A percentile compares a stretch with the other conserved stretches of the same genome.
phyloP scores from a whole-genome alignment of 2,113 vertebrate species.

The Mus spicilegus region DNA sequence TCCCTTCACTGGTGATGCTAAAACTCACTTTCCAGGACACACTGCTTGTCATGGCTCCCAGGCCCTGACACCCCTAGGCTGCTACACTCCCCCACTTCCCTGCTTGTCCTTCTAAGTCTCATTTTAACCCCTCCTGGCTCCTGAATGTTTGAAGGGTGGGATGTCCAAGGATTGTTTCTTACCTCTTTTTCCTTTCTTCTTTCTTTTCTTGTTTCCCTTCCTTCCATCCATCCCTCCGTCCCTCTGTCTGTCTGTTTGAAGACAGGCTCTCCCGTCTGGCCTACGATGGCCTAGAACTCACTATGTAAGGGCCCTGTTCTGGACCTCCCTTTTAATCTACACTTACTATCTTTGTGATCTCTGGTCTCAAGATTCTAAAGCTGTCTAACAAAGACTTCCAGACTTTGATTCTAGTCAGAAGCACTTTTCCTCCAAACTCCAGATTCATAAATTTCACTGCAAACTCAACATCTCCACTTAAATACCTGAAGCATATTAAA shows the following conservation, averaged over 20 bases:
- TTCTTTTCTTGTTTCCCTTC: background rate
- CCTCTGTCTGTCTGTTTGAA: background rate
- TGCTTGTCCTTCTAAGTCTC: background rate
- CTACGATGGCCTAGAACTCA: background rate
- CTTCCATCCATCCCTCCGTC: too few species aligned
- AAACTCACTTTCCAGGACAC: background rate
- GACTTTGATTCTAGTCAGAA: slow-evolving; percentile 2
- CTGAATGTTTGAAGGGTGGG: background rate
- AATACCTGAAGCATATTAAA: slow-evolving; percentile 15
- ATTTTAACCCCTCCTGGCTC: background rate
- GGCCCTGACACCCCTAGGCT: background rate
- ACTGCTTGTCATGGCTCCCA: background rate
- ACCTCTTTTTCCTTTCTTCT: background rate
- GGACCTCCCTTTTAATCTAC: background rate
- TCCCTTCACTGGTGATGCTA: background rate
- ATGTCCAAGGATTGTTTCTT: background rate
- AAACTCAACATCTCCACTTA: background rate
- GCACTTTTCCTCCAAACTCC: background rate
- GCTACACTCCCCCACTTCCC: background rate
- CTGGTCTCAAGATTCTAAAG: slow-evolving; percentile 16
- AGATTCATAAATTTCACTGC: background rate
- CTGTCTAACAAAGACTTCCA: background rate
- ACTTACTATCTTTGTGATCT: background rate
- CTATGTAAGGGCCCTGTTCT: background rate
- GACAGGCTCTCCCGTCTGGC: background rate